Conservation (phyloP, 2,888 invertebrate species). For the Drosophila sordidula region DNA sequence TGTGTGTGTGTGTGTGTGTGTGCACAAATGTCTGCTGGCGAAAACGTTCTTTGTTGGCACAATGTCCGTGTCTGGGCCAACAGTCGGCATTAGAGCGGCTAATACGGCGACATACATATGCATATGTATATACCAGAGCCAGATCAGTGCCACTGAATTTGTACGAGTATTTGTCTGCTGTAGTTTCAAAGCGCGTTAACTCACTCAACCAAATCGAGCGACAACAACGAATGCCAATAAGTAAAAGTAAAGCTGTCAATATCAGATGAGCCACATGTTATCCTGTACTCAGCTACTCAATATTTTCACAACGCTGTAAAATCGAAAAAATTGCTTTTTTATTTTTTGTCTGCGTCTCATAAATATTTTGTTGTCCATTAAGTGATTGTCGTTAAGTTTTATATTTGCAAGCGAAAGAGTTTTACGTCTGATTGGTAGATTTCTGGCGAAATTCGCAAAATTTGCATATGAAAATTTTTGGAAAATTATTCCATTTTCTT, state of each 20-base stretch:
- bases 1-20: slow-evolving; percentile 25
- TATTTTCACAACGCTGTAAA: not conserved
- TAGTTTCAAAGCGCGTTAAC: slow-evolving; percentile 46
- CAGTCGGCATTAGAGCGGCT: slow-evolving; percentile 39
- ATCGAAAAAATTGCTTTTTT: not conserved
- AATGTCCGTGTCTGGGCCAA: slow-evolving; percentile 45
- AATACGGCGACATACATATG: slow-evolving; percentile 19
- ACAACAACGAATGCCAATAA: slow-evolving; percentile 32
- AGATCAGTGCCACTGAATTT: slow-evolving; percentile 27
- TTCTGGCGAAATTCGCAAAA: too few species aligned
- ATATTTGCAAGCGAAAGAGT: too few species aligned
- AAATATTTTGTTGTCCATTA: too few species aligned
- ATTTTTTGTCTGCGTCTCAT: not conserved
- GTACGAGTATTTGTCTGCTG: slow-evolving; percentile 17
- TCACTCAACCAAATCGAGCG: slow-evolving; percentile 52
- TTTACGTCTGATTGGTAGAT: too few species aligned
- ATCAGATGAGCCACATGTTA: slow-evolving; percentile 10
- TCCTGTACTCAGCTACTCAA: slow-evolving; percentile 6
- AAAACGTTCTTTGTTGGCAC: slow-evolving; percentile 16
- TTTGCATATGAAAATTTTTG: too few species aligned
- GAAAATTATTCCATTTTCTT: too few species aligned
- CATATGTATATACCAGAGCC: slow-evolving; percentile 4
- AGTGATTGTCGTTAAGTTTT: too few species aligned
- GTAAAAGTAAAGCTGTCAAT: slow-evolving; percentile 4
- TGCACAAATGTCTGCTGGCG: slow-evolving; percentile 8